Evolutionary conservation across 2,888 invertebrate genomes (phyloP).

Genomic region (Aethes cnicana): DNA sequence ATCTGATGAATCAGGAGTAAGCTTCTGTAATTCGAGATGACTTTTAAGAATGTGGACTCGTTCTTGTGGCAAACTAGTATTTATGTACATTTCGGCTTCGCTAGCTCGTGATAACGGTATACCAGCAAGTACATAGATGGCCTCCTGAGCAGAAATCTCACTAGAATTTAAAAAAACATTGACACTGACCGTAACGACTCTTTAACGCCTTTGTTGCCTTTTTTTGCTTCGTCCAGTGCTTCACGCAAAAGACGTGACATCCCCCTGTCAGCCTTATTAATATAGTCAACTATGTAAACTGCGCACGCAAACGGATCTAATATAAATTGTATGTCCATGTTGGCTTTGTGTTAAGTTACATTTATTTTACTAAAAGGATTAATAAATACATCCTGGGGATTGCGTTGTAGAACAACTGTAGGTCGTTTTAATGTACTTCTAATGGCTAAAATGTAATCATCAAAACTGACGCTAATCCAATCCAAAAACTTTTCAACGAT

Average conservation of each 20-base stretch:
- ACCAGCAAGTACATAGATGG: conserved; percentile 20
- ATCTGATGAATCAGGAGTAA: not conserved
- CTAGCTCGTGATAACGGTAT: conserved; percentile 21
- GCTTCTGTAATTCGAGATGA: not conserved
- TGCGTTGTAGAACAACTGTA: not conserved
- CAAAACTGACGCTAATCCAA: not conserved
- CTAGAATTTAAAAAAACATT: not conserved
- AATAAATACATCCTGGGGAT: not conserved
- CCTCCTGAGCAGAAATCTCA: conserved; percentile 28
- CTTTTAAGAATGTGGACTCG: conserved; percentile 3
- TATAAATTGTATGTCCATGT: conserved; percentile 5
- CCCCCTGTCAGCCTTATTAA: not conserved
- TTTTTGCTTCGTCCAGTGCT: not conserved
- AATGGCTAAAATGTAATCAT: conserved; percentile 3
- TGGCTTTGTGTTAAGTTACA: not conserved
- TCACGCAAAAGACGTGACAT: not conserved
- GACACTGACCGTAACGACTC: not conserved
- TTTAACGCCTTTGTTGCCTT: not conserved
- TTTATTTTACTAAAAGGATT: conserved; percentile 2
- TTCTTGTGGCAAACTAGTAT: conserved; percentile 20
- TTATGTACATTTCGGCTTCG: conserved; percentile 26
- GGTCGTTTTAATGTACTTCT: conserved; percentile 2
- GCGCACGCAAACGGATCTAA: conserved; percentile 7
- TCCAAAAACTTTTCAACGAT: not conserved
- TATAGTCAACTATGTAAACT: not conserved